phyloP scores from a whole-genome alignment of 1,140 invertebrate genomes.

The Drosophila rufa region DNA sequence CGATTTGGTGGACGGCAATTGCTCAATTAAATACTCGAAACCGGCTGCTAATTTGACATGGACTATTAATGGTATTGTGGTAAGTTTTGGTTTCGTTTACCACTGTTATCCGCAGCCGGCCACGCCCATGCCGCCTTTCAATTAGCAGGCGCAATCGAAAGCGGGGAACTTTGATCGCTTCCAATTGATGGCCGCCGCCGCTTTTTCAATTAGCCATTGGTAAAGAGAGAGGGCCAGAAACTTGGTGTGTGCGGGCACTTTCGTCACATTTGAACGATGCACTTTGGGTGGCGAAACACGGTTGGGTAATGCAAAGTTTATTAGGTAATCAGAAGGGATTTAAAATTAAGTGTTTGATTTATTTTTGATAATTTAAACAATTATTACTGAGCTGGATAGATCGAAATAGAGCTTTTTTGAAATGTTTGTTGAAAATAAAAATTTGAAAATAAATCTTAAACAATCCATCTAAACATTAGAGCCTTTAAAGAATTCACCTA shows the following conservation, averaged over 20 bases:
- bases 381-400: not conserved
- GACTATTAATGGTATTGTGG: slow-evolving; percentile 92
- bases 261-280: slow-evolving; percentile 15
- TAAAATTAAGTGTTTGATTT: not conserved
- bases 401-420: no score
- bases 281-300: not conserved
- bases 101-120: slow-evolving; percentile 17
- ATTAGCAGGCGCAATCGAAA: slow-evolving; percentile 25
- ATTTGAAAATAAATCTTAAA: no score
- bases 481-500: no score
- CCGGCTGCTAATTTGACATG: slow-evolving; percentile 94
- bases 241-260: slow-evolving; percentile 25
- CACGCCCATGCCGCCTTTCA: slow-evolving; percentile 53
- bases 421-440: no score
- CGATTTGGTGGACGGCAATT: slow-evolving; percentile 90
- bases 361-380: not conserved
- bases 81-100: slow-evolving; percentile 85
- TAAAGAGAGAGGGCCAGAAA: slow-evolving; percentile 1
- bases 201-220: slow-evolving; percentile 75
- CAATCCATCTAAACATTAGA: no score
- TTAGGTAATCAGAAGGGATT: not conserved
- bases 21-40: slow-evolving; percentile 90
- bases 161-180: slow-evolving; percentile 45
- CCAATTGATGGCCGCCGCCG: slow-evolving; percentile 65
- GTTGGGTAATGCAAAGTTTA: slow-evolving; percentile 12